Conservation (phyloP, 2,888 invertebrate genomes). For the Trissolcus japonicus region DNA sequence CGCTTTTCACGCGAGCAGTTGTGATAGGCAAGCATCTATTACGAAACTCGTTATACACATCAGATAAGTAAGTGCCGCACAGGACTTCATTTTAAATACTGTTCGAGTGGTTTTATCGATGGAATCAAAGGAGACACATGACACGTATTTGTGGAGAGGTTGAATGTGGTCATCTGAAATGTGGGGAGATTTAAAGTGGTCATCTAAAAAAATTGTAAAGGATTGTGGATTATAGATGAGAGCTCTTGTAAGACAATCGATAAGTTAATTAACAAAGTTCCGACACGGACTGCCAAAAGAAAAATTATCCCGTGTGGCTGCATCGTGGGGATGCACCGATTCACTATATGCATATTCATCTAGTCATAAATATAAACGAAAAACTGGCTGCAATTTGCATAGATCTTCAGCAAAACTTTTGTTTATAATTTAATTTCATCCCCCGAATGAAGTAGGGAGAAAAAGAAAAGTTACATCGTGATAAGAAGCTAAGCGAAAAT, state of each 20-base stretch:
- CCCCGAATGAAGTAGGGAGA: conserved; percentile 18
- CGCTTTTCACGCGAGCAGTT: conserved; percentile 28
- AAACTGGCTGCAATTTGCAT: conserved; percentile 19
- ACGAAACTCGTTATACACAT: conserved; percentile 24
- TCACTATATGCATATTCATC: conserved; percentile 12
- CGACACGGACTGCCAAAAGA: no score
- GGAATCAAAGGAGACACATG: no score
- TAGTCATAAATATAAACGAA: conserved; percentile 5
- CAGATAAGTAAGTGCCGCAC: conserved; percentile 10
- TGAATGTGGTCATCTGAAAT: no score
- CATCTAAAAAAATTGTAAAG: no score
- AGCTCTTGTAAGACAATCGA: no score
- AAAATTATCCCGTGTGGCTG: not conserved
- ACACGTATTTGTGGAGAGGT: no score
- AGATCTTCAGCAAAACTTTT: conserved; percentile 18
- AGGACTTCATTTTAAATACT: conserved; percentile 20
- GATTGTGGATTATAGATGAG: no score
- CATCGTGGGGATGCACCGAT: not conserved
- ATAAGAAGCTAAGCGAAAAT: conserved; percentile 27
- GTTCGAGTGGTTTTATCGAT: conserved; percentile 11
- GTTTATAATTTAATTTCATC: conserved; percentile 36
- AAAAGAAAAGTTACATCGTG: conserved; percentile 27
- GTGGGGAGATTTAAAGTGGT: no score
- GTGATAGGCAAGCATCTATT: conserved; percentile 29
- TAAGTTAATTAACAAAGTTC: no score